A percentile compares a stretch with the other conserved stretches of the same genome.
Evolutionary conservation across 2,888 invertebrate species (phyloP).

Genomic region (Antheraea assamensis): DNA sequence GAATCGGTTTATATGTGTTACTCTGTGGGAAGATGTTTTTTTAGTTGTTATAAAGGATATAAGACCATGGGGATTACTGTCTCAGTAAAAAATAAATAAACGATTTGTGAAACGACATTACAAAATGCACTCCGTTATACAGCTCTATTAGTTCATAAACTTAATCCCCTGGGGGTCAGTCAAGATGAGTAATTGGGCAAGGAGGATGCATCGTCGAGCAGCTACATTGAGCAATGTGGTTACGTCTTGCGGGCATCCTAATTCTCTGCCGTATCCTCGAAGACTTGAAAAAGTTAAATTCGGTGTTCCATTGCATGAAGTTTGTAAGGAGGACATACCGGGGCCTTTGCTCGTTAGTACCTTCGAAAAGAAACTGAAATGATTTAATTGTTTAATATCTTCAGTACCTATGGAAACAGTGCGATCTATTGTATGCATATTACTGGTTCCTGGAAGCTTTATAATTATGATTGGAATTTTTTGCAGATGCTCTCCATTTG

Average conservation of each 20-base stretch:
- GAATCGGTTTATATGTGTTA: background rate
- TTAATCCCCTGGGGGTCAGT: slow-evolving; percentile 29
- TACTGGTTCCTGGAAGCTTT: background rate
- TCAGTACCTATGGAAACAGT: slow-evolving; percentile 19
- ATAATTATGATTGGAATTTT: background rate
- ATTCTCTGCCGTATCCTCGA: slow-evolving; percentile 89
- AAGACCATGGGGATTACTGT: background rate
- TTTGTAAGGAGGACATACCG: slow-evolving; percentile 97
- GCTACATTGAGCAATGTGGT: slow-evolving; percentile 95
- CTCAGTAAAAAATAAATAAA: background rate
- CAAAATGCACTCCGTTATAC: slow-evolving; percentile 16
- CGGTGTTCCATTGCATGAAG: slow-evolving; percentile 94
- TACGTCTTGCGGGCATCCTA: slow-evolving; percentile 94
- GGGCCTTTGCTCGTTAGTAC: slow-evolving; percentile 92
- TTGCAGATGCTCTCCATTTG: background rate
- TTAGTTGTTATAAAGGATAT: background rate
- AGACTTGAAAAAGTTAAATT: slow-evolving; percentile 97
- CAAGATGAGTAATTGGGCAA: slow-evolving; percentile 95
- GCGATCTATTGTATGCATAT: background rate
- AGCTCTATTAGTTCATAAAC: background rate
- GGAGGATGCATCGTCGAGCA: slow-evolving; percentile 95
- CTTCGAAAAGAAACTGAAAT: slow-evolving; percentile 13
- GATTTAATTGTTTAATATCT: slow-evolving; percentile 31
- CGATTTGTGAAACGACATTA: background rate
- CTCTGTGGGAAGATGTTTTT: slow-evolving; percentile 4